Conservation (phyloP, 2,113 vertebrate species). For the Lepisosteus osseus region DNA sequence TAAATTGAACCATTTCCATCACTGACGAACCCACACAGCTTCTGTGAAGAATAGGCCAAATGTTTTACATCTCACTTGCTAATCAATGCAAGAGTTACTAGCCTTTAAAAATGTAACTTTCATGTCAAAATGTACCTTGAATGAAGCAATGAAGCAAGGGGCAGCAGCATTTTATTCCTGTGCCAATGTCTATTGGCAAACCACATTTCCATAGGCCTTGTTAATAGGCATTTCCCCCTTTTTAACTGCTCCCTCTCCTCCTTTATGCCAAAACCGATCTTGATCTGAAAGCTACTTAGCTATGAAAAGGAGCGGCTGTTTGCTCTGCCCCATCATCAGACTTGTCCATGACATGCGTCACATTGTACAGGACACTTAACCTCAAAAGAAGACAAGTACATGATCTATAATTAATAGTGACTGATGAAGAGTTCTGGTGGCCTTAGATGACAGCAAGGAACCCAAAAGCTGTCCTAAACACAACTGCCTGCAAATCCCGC, state of each 20-base stretch:
- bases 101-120: too few species aligned
- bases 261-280: constrained; percentile 45
- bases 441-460: constrained; percentile 7
- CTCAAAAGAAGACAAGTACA: not conserved
- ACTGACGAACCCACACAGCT: too few species aligned
- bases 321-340: constrained; percentile 39
- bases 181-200: not conserved
- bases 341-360: constrained; percentile 12
- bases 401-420: constrained; percentile 27
- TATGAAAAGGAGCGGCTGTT: constrained; percentile 53
- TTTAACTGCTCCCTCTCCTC: constrained; percentile 18
- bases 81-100: too few species aligned
- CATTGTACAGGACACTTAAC: not conserved
- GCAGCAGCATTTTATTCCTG: too few species aligned
- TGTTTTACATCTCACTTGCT: too few species aligned
- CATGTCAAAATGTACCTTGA: too few species aligned
- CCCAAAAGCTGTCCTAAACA: not conserved
- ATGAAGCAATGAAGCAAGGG: too few species aligned
- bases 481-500: not conserved
- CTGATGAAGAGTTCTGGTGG: constrained; percentile 8
- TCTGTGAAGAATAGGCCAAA: too few species aligned
- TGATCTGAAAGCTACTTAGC: constrained; percentile 53
- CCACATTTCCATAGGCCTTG: constrained; percentile 6
- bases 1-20: too few species aligned
- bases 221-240: constrained; percentile 40